Conservation (phyloP, 2,113 vertebrate species). For the Irena cyanogastra region DNA sequence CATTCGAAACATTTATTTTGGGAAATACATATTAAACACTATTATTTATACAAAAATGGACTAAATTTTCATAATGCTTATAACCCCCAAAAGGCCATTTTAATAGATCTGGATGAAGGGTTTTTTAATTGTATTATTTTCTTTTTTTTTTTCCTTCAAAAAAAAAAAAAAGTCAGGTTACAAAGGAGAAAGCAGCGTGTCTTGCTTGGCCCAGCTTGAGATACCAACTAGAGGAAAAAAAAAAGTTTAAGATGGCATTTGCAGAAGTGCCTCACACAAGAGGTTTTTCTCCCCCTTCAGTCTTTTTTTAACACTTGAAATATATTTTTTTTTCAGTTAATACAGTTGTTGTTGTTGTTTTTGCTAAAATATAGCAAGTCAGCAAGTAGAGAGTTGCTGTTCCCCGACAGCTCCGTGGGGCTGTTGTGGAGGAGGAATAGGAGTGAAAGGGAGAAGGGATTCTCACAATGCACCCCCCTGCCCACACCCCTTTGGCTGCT, state of each 20-base stretch:
- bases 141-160: not conserved
- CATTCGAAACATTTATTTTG: slow-evolving; percentile 94
- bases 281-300: slow-evolving; percentile 15
- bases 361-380: slow-evolving; percentile 78
- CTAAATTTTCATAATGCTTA: slow-evolving; percentile 82
- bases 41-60: slow-evolving; percentile 87
- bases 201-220: slow-evolving; percentile 51
- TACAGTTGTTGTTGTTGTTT: slow-evolving; percentile 46
- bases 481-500: not conserved
- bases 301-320: slow-evolving; percentile 30
- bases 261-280: slow-evolving; percentile 35
- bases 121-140: slow-evolving; percentile 30
- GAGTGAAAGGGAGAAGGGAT: not conserved
- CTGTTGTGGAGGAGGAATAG: not conserved
- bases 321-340: slow-evolving; percentile 38
- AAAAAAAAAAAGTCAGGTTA: slow-evolving; percentile 32
- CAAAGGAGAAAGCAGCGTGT: slow-evolving; percentile 49
- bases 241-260: slow-evolving; percentile 29
- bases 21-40: slow-evolving; percentile 90
- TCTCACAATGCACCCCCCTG: not conserved
- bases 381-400: slow-evolving; percentile 53
- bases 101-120: slow-evolving; percentile 30
- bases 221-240: slow-evolving; percentile 22
- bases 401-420: not conserved
- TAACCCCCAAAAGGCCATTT: slow-evolving; percentile 79